Conservation (phyloP, 2,797 vertebrate species). For the Hemitrygon akajei region DNA sequence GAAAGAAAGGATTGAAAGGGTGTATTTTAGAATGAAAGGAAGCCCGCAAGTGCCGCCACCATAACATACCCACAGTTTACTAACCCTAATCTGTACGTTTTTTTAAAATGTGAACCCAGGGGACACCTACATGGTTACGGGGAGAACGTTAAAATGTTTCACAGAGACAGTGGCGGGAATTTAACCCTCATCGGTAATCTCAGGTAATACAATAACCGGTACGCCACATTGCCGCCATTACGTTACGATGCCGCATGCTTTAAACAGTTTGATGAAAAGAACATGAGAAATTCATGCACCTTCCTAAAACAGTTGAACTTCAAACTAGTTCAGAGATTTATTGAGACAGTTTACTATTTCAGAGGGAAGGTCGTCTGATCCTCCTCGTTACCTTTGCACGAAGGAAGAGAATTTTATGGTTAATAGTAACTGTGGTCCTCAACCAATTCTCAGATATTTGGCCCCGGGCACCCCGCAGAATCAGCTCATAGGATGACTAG, state of each 20-base stretch:
- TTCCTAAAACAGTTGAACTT: neutral
- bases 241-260: neutral
- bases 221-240: too few species aligned
- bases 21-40: too few species aligned
- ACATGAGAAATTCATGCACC: neutral
- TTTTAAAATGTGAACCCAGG: too few species aligned
- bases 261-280: neutral
- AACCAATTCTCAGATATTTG: neutral
- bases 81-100: too few species aligned
- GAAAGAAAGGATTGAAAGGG: too few species aligned
- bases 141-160: too few species aligned
- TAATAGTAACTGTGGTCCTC: slow-evolving; percentile 1
- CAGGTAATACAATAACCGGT: too few species aligned
- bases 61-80: too few species aligned
- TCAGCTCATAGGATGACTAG: neutral
- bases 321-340: neutral
- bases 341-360: neutral
- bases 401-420: neutral
- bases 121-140: too few species aligned
- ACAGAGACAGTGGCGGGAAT: too few species aligned
- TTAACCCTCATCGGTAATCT: too few species aligned
- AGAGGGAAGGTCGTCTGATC: neutral
- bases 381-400: neutral
- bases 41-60: too few species aligned
- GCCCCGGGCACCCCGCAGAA: neutral